These are phyloP conservation scores for Lagopus muta DNA, from an alignment of 2,113 vertebrate genomes.

Conservation along the genomic window DNA sequence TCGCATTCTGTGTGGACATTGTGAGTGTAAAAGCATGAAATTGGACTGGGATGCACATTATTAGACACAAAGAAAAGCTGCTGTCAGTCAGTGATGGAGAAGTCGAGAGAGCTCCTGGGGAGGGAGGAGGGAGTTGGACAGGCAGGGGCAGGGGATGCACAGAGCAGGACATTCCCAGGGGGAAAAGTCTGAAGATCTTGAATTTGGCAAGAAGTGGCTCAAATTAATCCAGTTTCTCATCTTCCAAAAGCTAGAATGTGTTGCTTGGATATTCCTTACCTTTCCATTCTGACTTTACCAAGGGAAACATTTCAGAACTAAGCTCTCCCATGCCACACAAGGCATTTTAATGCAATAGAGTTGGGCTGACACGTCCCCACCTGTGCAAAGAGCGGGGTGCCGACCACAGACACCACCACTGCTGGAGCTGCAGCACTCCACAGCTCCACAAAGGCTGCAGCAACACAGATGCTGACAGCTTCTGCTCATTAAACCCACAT, in stretches of 20 bases:
- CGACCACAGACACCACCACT: fast-evolving
- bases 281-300: background rate
- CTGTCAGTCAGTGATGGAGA: background rate
- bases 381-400: background rate
- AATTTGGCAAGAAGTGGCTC: background rate
- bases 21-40: background rate
- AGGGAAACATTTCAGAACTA: background rate
- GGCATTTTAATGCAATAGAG: background rate
- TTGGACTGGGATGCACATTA: background rate
- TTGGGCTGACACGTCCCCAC: background rate
- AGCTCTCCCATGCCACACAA: background rate
- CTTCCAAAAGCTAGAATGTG: background rate
- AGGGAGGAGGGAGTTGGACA: background rate
- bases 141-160: background rate
- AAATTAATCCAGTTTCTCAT: background rate
- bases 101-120: background rate
- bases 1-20: background rate
- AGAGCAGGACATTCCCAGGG: background rate
- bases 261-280: background rate
- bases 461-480: background rate
- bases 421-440: background rate
- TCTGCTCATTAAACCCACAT: slow-evolving; percentile 21
- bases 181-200: background rate
- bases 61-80: background rate
- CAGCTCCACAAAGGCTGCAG: background rate